These are phyloP conservation scores for Sebastes wilsoni DNA, from an alignment of 2,797 vertebrate genomes.

Conservation along the genomic window DNA sequence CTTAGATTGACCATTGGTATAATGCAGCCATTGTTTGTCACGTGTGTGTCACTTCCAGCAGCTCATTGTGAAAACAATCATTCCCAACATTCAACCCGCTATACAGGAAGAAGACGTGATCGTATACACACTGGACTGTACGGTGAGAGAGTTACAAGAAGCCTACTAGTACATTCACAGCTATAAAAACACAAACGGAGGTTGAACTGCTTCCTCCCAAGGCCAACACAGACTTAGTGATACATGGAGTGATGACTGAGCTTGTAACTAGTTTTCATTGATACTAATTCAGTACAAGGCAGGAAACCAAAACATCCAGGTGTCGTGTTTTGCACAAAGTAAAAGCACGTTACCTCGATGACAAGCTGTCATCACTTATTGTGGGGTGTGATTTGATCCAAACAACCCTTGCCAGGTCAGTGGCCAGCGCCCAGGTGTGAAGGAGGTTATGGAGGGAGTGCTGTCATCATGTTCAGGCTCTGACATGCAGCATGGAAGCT, in stretches of 20 bases:
- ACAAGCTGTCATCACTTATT: background rate
- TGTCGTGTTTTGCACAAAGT: background rate
- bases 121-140: background rate
- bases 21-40: constrained; percentile 59
- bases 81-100: constrained; percentile 7
- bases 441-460: constrained; percentile 2
- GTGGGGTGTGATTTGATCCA: background rate
- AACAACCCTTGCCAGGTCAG: background rate
- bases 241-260: background rate
- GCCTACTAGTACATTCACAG: constrained; percentile 3
- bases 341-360: background rate
- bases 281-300: background rate
- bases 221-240: background rate
- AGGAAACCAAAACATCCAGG: background rate
- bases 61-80: constrained; percentile 45
- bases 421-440: constrained; percentile 40
- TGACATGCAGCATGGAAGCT: constrained; percentile 51
- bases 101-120: constrained; percentile 40
- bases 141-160: constrained; percentile 12
- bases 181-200: constrained; percentile 3
- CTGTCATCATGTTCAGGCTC: constrained; percentile 53
- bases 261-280: background rate
- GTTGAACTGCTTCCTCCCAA: background rate
- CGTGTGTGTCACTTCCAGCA: constrained; percentile 34
- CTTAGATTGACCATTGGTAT: constrained; percentile 9